Evolutionary conservation across 2,797 vertebrate genomes (phyloP), one percentile per base, ranked within the genome.

Genomic region (Podarcis siculus): DNA sequence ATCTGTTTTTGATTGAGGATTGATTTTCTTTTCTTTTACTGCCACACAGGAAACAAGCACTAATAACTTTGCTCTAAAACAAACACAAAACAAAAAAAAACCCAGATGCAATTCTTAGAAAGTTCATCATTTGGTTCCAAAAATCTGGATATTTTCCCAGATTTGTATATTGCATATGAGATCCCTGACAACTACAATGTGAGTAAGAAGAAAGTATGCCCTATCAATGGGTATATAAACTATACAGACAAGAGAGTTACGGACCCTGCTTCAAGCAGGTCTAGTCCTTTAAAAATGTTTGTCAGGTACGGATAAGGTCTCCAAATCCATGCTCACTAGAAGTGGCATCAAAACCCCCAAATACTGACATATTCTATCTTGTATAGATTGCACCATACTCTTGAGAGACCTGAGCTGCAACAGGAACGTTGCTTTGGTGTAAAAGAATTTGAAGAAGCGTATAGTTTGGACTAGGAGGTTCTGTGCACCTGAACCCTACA

Each of bases 141-240:
- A 87, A 84, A 86, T 89, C 78, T 84, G 61, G 27, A 84, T 71
- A 8, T 37, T 64, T 37, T 39, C 9, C 79, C 86, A 88, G 73
- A 82, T 83, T 79, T 69, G 37, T 42, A 81, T 75, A 81, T 89
- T 90, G 86, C 86, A 81, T 85, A 85, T n/a, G 58, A 87, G 49
- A 90, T 86, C 77, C 79, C 87, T 37, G 61, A 75, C 69, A 55
- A 79, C 72, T 66, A 80, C n/a, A 61, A 58, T 69, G 37, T 27
- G 21, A 76, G 30, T 66, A 1, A 21, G 30, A 79, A 83, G 66
- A 49, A 78, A 85, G 32, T 45, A 66, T 66, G 69, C 64, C 39
- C 39, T 3, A n/a, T 32, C 10, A 55, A 76, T 67, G 58, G 8
- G 42, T 77, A 55, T 66, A 81, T 4, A 86, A 35, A 66, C 79